These are phyloP conservation scores for Marronus borbonicus DNA, from an alignment of 2,888 invertebrate species.

Conservation along the genomic window DNA sequence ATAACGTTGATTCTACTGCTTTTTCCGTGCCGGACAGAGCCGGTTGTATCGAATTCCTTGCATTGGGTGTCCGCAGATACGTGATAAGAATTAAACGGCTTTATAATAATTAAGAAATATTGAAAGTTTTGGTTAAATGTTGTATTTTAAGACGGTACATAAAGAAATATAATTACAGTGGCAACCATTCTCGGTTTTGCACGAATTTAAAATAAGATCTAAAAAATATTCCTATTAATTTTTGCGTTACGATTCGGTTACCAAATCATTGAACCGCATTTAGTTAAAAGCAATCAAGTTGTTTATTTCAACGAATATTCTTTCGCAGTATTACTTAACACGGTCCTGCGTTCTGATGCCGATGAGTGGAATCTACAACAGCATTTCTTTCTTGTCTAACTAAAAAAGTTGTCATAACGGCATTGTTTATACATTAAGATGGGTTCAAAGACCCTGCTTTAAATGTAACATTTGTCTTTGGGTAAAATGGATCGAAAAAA, in stretches of 20 bases:
- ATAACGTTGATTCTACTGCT: constrained; percentile 57
- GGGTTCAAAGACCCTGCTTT: constrained; percentile 55
- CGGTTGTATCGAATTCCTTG: constrained; percentile 1
- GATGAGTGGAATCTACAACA: constrained; percentile 50
- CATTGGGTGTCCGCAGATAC: background rate
- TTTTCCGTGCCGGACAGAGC: constrained; percentile 26
- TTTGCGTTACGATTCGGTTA: no score
- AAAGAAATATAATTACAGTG: no score
- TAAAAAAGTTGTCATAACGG: constrained; percentile 57
- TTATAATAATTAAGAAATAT: no score
- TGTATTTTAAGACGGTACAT: background rate
- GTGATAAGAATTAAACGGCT: no score
- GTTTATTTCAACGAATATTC: background rate
- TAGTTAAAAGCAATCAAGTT: no score
- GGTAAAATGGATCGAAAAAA: constrained; percentile 21
- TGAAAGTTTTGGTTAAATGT: no score
- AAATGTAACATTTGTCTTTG: constrained; percentile 53
- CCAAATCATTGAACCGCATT: no score
- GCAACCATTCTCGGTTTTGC: no score
- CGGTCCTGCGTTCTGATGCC: constrained; percentile 36
- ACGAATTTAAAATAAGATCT: no score
- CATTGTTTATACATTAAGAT: constrained; percentile 56
- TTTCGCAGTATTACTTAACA: background rate
- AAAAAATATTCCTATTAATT: no score
- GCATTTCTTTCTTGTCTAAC: constrained; percentile 53